These are phyloP conservation scores for Lucilia cuprina DNA, from an alignment of 1,140 invertebrate species.

Conservation along the genomic window DNA sequence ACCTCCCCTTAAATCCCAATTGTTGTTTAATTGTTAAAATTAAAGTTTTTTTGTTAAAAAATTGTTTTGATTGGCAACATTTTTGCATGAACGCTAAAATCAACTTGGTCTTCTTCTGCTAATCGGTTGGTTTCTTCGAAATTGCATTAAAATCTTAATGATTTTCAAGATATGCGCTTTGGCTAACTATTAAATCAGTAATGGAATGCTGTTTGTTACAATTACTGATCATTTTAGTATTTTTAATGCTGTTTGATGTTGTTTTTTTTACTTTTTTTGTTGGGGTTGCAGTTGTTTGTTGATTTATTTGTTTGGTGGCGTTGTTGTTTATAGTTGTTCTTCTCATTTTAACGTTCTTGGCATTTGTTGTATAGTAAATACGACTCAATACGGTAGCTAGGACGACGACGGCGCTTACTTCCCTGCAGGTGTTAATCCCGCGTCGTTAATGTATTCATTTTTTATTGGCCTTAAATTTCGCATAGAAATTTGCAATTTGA, in stretches of 20 bases:
- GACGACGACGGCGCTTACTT: constrained; percentile 33
- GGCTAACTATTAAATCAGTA: constrained; percentile 9
- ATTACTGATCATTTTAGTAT: constrained; percentile 14
- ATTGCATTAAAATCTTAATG: neutral
- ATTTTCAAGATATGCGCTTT: neutral
- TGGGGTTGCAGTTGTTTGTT: constrained; percentile 19
- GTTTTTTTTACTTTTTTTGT: neutral
- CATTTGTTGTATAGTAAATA: constrained; percentile 28
- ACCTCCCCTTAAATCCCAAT: neutral
- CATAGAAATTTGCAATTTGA: constrained; percentile 60
- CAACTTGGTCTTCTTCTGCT: constrained; percentile 3
- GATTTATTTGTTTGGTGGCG: constrained; percentile 8
- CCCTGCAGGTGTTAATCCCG: constrained; percentile 39
- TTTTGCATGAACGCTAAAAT: neutral
- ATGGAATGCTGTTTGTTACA: constrained; percentile 16
- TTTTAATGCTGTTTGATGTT: neutral
- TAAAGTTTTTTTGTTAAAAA: constrained; percentile 2
- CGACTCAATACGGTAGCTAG: constrained; percentile 25
- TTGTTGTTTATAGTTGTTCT: constrained; percentile 14
- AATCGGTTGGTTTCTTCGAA: neutral
- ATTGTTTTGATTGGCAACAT: neutral
- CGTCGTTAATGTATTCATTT: constrained; percentile 49
- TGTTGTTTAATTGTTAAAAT: constrained; percentile 7
- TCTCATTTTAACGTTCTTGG: constrained; percentile 28
- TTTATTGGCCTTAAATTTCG: constrained; percentile 60